Percentiles rank a stretch among this genome's conserved stretches.
Evolutionary conservation across 2,888 invertebrate species (phyloP).

Genomic region (Cataglyphis rosenhaueri): DNA sequence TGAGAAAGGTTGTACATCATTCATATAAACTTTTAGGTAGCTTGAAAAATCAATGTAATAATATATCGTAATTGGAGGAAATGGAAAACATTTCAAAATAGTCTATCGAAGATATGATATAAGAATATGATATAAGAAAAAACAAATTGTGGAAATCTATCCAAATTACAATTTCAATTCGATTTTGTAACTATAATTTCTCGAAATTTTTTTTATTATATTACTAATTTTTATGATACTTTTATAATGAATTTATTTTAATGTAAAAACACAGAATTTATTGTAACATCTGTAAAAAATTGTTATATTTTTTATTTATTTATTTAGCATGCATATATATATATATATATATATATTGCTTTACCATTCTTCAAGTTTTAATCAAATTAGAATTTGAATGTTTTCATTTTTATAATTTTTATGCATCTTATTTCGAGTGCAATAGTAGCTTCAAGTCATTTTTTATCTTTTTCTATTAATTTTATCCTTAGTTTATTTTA

Average conservation of each 20-base stretch:
- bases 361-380: no score
- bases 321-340: not conserved
- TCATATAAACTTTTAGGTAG: not conserved
- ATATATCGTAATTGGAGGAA: not conserved
- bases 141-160: not conserved
- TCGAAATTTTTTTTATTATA: not conserved
- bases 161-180: not conserved
- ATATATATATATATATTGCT: not conserved
- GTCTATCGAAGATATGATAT: no score
- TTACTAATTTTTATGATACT: not conserved
- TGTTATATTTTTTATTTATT: not conserved
- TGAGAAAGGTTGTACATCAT: conserved; percentile 9
- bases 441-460: not conserved
- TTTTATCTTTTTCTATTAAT: not conserved
- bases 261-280: not conserved
- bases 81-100: not conserved
- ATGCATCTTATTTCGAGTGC: not conserved
- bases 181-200: not conserved
- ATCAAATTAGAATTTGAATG: not conserved
- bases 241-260: not conserved
- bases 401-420: not conserved
- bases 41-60: not conserved
- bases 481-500: not conserved
- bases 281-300: not conserved
- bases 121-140: not conserved